Base-by-base conservation (phyloP, 2,888 invertebrate genomes). In the Dynastes hyllus region DNA sequence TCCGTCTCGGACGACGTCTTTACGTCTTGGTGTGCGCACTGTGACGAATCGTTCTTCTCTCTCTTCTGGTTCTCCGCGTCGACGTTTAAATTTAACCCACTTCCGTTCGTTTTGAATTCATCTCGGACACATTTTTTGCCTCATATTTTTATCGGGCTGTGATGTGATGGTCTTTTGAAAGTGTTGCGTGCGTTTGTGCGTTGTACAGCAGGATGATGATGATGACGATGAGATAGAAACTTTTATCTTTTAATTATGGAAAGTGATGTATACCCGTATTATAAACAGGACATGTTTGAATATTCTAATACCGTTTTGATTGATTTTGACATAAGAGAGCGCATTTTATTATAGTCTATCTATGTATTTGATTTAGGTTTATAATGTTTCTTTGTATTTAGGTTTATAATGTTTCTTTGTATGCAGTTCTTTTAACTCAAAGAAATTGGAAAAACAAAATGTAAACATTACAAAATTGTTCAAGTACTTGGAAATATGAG, bases 71-170 rank as follows among this genome's bases (percentile, higher is more conserved):
- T 67, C n/a, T 51, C 13, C 29, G 51, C 51, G 61, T 45, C 58
- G 73, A 58, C 73, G 73, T 75, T 75, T 75, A 75, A 75, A 75
- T 75, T 75, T 75, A 75, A 75, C 73, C 61, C 73, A 75, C 73
- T 75, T 75, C 73, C 73, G 73, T 75, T 75, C 61, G 61, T 75
- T 61, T 75, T 75, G 61, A 75, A 75, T 61, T 75, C 73, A 61
- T 75, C 61, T 75, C 73, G 73, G 61, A 75, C 40, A 45, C 45
- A 27, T 75, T 61, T 75, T 73, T 73, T 61, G 73, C 37, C 61
- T 75, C 73, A 61, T 50, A 61, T 75, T 75, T 75, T 75, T 75
- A 75, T 75, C 61, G 61, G 37, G 55, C 29, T 16, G 6, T 40
- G 61, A 32, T 45, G 61, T 50, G 63, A 11, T 63, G 27, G 22